These are phyloP conservation scores for Mesembrinibis cayennensis DNA, from an alignment of 2,113 vertebrate genomes.

Conservation along the genomic window DNA sequence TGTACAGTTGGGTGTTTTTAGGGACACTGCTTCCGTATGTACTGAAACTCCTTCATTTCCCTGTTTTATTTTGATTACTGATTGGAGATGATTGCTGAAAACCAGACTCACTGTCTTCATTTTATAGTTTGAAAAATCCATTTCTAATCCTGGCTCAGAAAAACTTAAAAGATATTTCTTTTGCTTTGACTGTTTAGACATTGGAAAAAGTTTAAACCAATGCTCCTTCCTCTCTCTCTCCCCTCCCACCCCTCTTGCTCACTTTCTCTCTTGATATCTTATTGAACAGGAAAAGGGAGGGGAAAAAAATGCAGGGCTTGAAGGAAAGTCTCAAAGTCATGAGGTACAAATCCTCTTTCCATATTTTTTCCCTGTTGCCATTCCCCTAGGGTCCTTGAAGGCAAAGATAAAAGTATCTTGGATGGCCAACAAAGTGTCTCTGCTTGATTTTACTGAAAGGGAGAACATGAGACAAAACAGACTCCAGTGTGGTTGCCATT, in stretches of 20 bases:
- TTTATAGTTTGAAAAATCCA: background rate
- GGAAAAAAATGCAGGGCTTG: background rate
- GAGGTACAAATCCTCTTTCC: constrained; percentile 44
- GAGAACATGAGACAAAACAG: constrained; percentile 25
- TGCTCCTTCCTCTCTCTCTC: background rate
- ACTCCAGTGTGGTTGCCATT: background rate
- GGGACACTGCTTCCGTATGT: background rate
- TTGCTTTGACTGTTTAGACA: background rate
- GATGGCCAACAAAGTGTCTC: constrained; percentile 27
- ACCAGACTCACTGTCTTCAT: background rate
- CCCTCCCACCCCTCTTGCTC: background rate
- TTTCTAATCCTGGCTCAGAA: background rate
- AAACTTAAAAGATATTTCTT: background rate
- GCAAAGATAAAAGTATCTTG: constrained; percentile 48
- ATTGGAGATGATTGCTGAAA: background rate
- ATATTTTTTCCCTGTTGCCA: constrained; percentile 15
- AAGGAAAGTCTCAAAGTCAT: constrained; percentile 5
- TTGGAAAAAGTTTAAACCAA: background rate
- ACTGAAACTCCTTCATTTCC: background rate
- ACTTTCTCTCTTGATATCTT: background rate
- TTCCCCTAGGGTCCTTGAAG: background rate
- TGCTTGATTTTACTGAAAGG: constrained; percentile 21
- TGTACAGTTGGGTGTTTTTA: background rate
- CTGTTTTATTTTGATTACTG: background rate
- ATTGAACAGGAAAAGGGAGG: constrained; percentile 18